These are phyloP conservation scores for Cheilosia vernalis DNA, from an alignment of 2,888 invertebrate genomes.

Conservation along the genomic window DNA sequence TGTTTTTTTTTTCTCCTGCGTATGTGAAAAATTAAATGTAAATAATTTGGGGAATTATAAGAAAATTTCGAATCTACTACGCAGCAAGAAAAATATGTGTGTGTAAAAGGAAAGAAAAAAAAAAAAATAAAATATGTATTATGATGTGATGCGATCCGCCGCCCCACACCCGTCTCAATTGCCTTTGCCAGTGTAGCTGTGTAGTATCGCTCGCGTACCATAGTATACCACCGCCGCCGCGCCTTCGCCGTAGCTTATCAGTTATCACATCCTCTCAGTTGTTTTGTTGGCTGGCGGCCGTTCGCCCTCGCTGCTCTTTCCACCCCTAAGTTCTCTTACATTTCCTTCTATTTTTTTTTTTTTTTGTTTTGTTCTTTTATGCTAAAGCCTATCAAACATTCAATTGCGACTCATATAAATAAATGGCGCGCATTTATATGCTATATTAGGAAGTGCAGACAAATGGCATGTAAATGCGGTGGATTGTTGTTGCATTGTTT, in stretches of 20 bases:
- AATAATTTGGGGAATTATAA: not conserved
- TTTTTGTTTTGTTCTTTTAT: conserved; percentile 33
- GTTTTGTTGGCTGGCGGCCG: conserved; percentile 31
- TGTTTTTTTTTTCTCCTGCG: conserved; percentile 16
- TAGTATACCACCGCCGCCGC: conserved; percentile 27
- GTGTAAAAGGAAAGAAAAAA: conserved; percentile 47
- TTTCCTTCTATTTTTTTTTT: not conserved
- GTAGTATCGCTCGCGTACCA: conserved; percentile 32
- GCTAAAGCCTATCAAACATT: conserved; percentile 37
- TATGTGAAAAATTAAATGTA: not conserved
- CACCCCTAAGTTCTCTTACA: conserved; percentile 39
- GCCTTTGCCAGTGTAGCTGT: conserved; percentile 35
- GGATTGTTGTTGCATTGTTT: conserved; percentile 35
- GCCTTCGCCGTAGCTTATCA: conserved; percentile 45
- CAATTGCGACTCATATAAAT: conserved; percentile 46
- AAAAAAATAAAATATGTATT: conserved; percentile 61
- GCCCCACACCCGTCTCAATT: conserved; percentile 47
- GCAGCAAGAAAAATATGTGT: conserved; percentile 70
- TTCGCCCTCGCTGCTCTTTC: conserved; percentile 42
- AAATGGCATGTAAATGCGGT: conserved; percentile 18
- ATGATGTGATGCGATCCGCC: conserved; percentile 70
- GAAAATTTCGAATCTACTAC: conserved; percentile 47
- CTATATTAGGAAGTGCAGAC: conserved; percentile 55
- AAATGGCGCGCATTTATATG: conserved; percentile 72
- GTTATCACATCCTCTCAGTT: conserved; percentile 56